Conservation (phyloP, 53 echinoderm and acorn worm species). For the Stichopus horrens region DNA sequence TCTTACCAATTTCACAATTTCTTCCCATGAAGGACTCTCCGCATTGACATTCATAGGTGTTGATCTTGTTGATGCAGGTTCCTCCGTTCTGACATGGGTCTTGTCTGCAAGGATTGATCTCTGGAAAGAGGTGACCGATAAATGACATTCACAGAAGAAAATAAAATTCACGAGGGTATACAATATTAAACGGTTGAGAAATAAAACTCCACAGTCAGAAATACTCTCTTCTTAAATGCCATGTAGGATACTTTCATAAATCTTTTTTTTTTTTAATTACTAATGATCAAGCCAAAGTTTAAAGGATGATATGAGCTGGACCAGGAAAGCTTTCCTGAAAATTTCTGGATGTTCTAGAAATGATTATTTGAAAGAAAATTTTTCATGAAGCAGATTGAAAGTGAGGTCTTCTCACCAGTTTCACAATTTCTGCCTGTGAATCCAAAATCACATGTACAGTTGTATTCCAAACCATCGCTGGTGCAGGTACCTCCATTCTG, state of each 20-base stretch:
- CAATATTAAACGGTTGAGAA: neutral
- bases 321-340: neutral
- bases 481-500: slow-evolving; percentile 80
- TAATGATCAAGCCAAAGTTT: neutral
- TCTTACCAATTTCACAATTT: slow-evolving; percentile 78
- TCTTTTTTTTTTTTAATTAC: too few species aligned
- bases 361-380: too few species aligned
- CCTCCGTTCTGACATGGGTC: slow-evolving; percentile 77
- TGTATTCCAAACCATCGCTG: slow-evolving; percentile 62
- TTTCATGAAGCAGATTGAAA: too few species aligned
- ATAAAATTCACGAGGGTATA: too few species aligned
- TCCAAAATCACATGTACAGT: slow-evolving; percentile 85
- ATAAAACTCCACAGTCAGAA: neutral
- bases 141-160: too few species aligned
- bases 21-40: slow-evolving; percentile 68
- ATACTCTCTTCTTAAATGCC: neutral
- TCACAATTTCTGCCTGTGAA: slow-evolving; percentile 79
- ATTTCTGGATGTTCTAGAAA: neutral
- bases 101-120: slow-evolving; percentile 77
- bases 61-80: slow-evolving; percentile 66
- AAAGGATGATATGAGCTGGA: neutral
- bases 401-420: slow-evolving; percentile 53
- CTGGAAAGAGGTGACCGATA: slow-evolving; percentile 23
- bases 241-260: too few species aligned
- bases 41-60: slow-evolving; percentile 70